Evolutionary conservation across 37 sponge, comb jelly and placozoan species (phyloP).

Genomic region (Aplysina aerophoba): DNA sequence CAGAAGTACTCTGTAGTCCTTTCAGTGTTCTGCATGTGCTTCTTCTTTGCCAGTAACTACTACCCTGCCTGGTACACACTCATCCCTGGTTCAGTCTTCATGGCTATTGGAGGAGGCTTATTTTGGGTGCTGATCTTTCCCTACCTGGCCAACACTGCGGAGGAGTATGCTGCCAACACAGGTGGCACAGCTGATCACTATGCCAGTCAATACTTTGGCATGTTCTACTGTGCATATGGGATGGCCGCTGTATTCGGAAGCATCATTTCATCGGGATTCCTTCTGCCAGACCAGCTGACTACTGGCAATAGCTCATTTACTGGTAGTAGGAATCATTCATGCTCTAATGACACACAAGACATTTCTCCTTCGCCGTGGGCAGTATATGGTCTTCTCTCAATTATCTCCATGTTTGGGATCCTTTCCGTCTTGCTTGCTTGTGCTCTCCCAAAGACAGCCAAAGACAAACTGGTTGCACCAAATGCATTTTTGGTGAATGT

Average conservation of each 20-base stretch:
- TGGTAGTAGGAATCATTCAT: too few relatives aligned
- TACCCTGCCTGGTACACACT: constrained; percentile 73
- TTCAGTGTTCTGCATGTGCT: background rate
- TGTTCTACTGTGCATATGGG: background rate
- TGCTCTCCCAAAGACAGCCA: too few relatives aligned
- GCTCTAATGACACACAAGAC: too few relatives aligned
- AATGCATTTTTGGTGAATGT: too few relatives aligned
- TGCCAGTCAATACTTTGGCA: background rate
- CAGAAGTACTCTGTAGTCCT: background rate
- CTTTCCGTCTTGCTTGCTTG: too few relatives aligned
- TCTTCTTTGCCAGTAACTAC: constrained; percentile 56
- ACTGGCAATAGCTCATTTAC: too few relatives aligned
- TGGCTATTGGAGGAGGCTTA: constrained; percentile 63
- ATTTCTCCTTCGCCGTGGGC: too few relatives aligned
- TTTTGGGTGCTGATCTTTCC: constrained; percentile 45
- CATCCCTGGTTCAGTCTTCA: constrained; percentile 49
- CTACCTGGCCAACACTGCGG: background rate
- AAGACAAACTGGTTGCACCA: too few relatives aligned
- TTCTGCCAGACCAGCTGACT: background rate
- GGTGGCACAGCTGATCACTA: background rate
- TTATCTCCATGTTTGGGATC: too few relatives aligned
- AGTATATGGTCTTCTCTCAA: too few relatives aligned
- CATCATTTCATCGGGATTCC: background rate
- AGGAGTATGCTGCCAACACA: background rate
- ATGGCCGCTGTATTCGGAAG: background rate